Base-by-base conservation (phyloP, 1,140 invertebrate species). In the Spodoptera frugiperda region DNA sequence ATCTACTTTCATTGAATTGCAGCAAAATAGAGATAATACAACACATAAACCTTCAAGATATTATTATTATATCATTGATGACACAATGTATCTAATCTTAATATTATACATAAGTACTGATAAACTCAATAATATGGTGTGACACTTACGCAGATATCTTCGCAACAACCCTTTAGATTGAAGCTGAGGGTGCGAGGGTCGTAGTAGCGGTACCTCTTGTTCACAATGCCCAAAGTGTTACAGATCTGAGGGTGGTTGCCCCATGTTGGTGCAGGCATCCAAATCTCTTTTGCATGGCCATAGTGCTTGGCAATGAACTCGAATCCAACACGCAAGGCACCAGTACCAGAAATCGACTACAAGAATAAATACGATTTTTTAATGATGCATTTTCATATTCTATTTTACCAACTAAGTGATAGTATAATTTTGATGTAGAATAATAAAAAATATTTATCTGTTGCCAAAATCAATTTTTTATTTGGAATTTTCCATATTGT, bases 181-280 rank as follows among this genome's bases (percentile, higher is more conserved):
- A 99, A 97, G 12, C 98, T 98, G 94, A 98, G 99, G 11, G 98
- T 99, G 85, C 97, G 97, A 1, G 98, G 96, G 92, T 99, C 98
- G 92, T 99, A 99, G 93, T 99, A 99, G 76, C 97, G 96, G 94
- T 99, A 99, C 30, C 97, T 95, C 91, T 99, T 98, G 1, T 99
- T 96, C 39, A 96, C 94, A 65, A 99, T 91, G 11, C 98, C 97
- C 61, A 97, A 95, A 86, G 98, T 97, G 94, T 98, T 99, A 94
- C 99, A 99, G 80, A 99, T 96, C 39, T 98, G 98, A 1, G 96
- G 97, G 91, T 99, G 99, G 93, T 99, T 99, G 63, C 98, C 99
- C 99, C 99, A 99, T 0, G 99, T 97, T 10, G 99, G 99, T n/a
- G 96, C 96, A 15, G 99, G 98, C 81, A 99, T 86, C 94, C 99